phyloP scores from a whole-genome alignment of 2,797 vertebrate genomes.

The Nannoperca obscura region DNA sequence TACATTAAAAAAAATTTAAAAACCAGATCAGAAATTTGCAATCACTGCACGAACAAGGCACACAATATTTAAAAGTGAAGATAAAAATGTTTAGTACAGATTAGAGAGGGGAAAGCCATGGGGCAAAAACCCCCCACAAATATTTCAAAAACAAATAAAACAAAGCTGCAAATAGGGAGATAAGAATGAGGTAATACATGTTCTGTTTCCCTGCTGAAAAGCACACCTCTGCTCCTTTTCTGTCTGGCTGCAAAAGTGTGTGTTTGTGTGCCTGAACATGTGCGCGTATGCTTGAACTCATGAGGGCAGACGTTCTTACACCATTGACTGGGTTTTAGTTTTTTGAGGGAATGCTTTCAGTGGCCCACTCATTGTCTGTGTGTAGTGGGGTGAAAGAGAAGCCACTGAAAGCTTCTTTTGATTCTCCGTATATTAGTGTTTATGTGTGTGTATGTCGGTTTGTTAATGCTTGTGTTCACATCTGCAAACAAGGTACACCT shows the following conservation, averaged over 20 bases:
- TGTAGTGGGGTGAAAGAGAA: constrained; percentile 36
- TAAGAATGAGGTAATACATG: constrained; percentile 35
- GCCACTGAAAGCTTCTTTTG: constrained; percentile 41
- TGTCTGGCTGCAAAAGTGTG: constrained; percentile 35
- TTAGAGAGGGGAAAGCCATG: not conserved
- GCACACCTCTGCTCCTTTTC: constrained; percentile 42
- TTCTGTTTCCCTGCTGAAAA: constrained; percentile 36
- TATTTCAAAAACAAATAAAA: constrained; percentile 26
- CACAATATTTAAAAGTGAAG: constrained; percentile 7
- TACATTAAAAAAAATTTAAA: not conserved
- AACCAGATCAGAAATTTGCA: constrained; percentile 12
- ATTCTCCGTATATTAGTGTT: constrained; percentile 10
- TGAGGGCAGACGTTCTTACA: constrained; percentile 29
- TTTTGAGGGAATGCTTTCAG: constrained; percentile 47
- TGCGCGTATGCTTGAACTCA: constrained; percentile 56
- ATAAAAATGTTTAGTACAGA: constrained; percentile 12
- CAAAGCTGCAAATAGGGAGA: constrained; percentile 50
- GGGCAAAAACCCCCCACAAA: constrained; percentile 10
- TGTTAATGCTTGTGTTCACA: constrained; percentile 23
- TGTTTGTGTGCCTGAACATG: constrained; percentile 47
- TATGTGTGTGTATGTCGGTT: not conserved
- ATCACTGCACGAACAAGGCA: constrained; percentile 10
- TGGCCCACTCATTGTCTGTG: constrained; percentile 46
- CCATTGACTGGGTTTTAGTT: constrained; percentile 19
- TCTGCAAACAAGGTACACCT: constrained; percentile 34